Conservation (phyloP, 2,113 vertebrate genomes). For the Alligator sinensis region DNA sequence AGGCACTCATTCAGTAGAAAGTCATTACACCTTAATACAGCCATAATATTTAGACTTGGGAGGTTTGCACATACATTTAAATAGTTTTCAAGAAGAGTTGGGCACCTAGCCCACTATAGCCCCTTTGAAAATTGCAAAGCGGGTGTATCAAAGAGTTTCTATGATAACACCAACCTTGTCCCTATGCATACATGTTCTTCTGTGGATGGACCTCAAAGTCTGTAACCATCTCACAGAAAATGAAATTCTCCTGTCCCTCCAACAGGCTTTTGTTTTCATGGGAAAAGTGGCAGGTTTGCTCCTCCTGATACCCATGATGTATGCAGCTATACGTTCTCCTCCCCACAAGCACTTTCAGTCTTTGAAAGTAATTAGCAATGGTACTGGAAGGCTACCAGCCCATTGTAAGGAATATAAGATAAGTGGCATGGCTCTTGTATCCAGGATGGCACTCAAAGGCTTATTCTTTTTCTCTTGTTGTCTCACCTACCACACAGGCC, state of each 20-base stretch:
- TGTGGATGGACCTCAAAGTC: background rate
- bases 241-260: background rate
- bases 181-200: background rate
- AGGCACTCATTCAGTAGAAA: background rate
- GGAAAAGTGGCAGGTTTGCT: background rate
- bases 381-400: background rate
- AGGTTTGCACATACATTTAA: background rate
- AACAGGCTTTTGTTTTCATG: background rate
- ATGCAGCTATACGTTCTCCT: background rate
- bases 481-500: too few species aligned
- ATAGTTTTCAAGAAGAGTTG: rapidly evolving
- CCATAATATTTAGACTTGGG: background rate
- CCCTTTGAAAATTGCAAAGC: background rate
- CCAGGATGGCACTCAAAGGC: background rate
- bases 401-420: background rate
- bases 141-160: background rate
- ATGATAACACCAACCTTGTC: background rate
- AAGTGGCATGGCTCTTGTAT: background rate
- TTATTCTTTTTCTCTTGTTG: background rate
- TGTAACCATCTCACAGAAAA: background rate
- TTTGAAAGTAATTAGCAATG: background rate
- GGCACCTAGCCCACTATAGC: background rate
- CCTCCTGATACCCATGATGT: background rate
- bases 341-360: background rate
- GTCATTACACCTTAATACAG: background rate